A percentile compares a stretch with the other conserved stretches of the same genome.
phyloP scores from a whole-genome alignment of 2,888 invertebrate genomes.

The Agrotis segetum region DNA sequence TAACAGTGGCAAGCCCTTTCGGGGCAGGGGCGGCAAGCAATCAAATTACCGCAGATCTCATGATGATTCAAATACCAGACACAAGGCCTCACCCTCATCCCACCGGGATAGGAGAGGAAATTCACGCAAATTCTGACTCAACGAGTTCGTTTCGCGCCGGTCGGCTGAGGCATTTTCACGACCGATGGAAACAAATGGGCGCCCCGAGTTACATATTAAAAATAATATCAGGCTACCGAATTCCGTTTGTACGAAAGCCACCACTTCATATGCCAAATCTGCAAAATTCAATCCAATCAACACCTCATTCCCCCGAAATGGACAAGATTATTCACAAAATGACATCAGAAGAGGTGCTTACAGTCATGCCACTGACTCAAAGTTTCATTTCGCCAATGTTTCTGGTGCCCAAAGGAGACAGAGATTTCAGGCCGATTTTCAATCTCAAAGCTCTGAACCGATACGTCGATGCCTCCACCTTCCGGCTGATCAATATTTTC shows the following conservation, averaged over 20 bases:
- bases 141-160: too few relatives aligned
- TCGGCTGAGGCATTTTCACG: too few relatives aligned
- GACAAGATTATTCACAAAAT: constrained; percentile 3
- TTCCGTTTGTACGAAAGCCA: not conserved
- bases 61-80: too few relatives aligned
- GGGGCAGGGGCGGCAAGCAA: too few relatives aligned
- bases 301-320: not conserved
- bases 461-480: constrained; percentile 4
- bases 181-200: too few relatives aligned
- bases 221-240: too few relatives aligned
- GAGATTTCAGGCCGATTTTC: not conserved
- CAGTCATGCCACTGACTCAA: not conserved
- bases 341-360: not conserved
- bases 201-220: too few relatives aligned
- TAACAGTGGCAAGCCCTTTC: too few relatives aligned
- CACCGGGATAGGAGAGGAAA: too few relatives aligned
- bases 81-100: too few relatives aligned
- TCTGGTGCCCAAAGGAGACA: not conserved
- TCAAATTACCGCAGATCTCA: too few relatives aligned
- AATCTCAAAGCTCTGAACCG: not conserved
- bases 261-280: not conserved
- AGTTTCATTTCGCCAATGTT: not conserved
- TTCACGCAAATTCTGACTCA: too few relatives aligned
- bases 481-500: constrained; percentile 5
- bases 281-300: not conserved